Evolutionary conservation across 2,888 invertebrate genomes (phyloP), one percentile per base, ranked within the genome.

Genomic region (Ceratothoa steindachneri): DNA sequence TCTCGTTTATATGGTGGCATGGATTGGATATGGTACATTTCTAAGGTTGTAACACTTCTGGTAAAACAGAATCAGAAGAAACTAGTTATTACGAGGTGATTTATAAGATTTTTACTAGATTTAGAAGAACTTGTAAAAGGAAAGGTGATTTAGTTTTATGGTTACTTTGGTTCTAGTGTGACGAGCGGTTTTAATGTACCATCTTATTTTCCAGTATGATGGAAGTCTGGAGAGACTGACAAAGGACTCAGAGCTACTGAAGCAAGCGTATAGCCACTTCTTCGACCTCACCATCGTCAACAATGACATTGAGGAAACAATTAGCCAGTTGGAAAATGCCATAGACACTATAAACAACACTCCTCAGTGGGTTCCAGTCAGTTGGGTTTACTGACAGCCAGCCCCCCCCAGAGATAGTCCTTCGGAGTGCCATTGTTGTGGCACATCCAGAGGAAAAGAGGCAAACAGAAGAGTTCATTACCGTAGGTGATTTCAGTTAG

Each of bases 231-330:
- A 99, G 85, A 89, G 96, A 73, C 87, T 99, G 81, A 93, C 95
- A 30, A 94, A 95, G 82, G 99, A 99, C 85, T 97, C 97, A 69
- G 97, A 99, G 82, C 91, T 96, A 85, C 88, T 99, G 80, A 91
- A 95, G 51, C 93, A 95, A 84, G 95, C 97, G 15, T 99, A 99
- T 87, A 97, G 98, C 64, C 99, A 99, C 86, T 95, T 95, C 86
- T 99, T 99, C 87, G 99, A 99, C 87, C 88, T 97, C 85, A 95
- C 92, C 81, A 96, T 99, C 83, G 93, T 98, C 80, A 99, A 99
- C 88, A 98, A 97, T 87, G 98, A 99, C 87, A 99, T 99, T 80
- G 97, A 98, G 85, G 97, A 97, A 85, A 99, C 99, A 52, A 96
- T 99, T 83, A 89, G 90, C 64, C 92, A 93, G 80, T 87, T 99